A percentile compares a stretch with the other conserved stretches of the same genome.
Conservation (phyloP, 1,140 invertebrate species). For the Leptoteleia sp. region DNA sequence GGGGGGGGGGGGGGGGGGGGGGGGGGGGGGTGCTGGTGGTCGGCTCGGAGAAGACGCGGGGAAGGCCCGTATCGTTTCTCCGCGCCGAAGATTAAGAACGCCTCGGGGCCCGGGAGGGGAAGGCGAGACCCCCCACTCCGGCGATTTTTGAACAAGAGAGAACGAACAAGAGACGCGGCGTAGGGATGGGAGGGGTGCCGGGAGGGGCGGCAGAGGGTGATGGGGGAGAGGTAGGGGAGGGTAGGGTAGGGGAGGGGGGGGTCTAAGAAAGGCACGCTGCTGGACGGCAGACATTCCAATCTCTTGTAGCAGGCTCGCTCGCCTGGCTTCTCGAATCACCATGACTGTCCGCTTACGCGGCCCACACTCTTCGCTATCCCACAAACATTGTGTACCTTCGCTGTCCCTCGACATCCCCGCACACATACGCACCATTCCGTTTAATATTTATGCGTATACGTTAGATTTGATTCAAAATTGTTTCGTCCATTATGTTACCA, state of each 20-base stretch:
- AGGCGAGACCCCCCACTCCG: conserved; percentile 1
- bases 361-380: conserved; percentile 64
- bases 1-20: too few relatives aligned
- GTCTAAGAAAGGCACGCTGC: conserved; percentile 52
- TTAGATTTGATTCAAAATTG: too few relatives aligned
- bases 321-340: conserved; percentile 70
- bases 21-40: too few relatives aligned
- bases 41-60: conserved; percentile 11
- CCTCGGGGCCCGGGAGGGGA: conserved; percentile 36
- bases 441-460: neutral
- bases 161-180: conserved; percentile 21
- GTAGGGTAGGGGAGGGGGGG: conserved; percentile 8
- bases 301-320: conserved; percentile 76
- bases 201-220: too few relatives aligned
- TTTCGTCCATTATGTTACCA: too few relatives aligned
- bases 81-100: conserved; percentile 69
- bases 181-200: conserved; percentile 4
- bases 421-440: conserved; percentile 28
- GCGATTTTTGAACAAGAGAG: conserved; percentile 26
- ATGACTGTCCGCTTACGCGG: conserved; percentile 67
- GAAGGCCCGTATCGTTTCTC: conserved; percentile 72
- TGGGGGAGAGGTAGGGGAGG: conserved; percentile 12
- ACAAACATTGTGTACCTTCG: conserved; percentile 64
- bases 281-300: conserved; percentile 80
- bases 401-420: conserved; percentile 35